Percentiles rank a stretch among this genome's conserved stretches.
phyloP scores from a whole-genome alignment of 1,140 invertebrate species.

The Nasonia vitripennis region DNA sequence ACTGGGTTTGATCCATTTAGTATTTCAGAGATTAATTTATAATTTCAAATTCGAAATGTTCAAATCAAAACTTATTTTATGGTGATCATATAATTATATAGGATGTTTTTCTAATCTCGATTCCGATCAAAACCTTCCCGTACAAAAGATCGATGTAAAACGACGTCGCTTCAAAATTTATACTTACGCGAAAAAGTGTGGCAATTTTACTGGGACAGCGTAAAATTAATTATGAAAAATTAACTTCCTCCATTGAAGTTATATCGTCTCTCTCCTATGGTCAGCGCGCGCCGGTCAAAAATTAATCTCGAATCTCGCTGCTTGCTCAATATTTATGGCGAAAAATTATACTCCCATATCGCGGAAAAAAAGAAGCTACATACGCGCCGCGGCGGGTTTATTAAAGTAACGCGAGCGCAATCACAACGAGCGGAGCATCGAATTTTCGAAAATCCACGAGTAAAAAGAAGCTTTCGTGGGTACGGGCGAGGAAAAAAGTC shows the following conservation, averaged over 20 bases:
- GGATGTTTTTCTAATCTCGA: too few relatives aligned
- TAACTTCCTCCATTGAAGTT: not conserved
- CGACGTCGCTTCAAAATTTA: too few relatives aligned
- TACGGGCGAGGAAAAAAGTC: too few relatives aligned
- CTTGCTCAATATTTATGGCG: not conserved
- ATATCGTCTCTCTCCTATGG: not conserved
- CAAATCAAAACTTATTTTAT: too few relatives aligned
- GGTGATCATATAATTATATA: too few relatives aligned
- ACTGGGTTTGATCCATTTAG: too few relatives aligned
- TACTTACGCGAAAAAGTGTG: too few relatives aligned
- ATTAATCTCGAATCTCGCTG: not conserved
- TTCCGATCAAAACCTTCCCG: too few relatives aligned
- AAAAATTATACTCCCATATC: not conserved
- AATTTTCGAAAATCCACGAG: slow-evolving; percentile 16
- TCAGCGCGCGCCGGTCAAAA: not conserved
- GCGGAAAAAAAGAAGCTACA: slow-evolving; percentile 2
- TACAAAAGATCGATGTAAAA: too few relatives aligned
- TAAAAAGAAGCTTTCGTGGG: too few relatives aligned
- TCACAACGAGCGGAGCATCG: not conserved
- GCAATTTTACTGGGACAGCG: not conserved
- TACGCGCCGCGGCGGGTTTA: not conserved
- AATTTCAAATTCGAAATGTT: not conserved
- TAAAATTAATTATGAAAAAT: slow-evolving; percentile 13
- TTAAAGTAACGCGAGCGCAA: slow-evolving; percentile 24
- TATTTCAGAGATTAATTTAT: not conserved